Conservation (phyloP, 2,113 vertebrate species). For the Chitala chitala region DNA sequence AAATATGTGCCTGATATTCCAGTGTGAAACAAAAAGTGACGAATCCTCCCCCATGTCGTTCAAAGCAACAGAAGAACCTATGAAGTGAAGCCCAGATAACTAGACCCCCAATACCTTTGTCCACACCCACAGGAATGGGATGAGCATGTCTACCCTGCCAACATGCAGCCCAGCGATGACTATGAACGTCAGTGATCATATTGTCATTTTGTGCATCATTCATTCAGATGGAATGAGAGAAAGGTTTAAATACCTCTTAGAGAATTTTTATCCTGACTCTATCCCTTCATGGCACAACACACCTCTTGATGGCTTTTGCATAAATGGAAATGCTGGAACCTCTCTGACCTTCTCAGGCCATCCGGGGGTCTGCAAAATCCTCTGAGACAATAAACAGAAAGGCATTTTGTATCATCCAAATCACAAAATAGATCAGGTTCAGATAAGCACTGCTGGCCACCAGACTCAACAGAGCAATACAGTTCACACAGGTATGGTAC, state of each 20-base stretch:
- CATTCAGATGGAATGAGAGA: neutral
- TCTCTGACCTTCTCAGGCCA: neutral
- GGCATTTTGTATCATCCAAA: neutral
- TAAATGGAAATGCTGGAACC: neutral
- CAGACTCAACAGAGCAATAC: neutral
- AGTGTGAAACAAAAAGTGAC: no score
- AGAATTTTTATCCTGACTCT: constrained; percentile 13
- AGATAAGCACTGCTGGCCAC: neutral
- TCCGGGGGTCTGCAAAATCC: constrained; percentile 2
- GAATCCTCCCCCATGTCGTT: no score
- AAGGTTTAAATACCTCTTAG: neutral
- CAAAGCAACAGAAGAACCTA: no score
- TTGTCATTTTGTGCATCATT: neutral
- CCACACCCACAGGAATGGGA: neutral
- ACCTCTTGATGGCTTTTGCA: constrained; percentile 16
- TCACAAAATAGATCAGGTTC: neutral
- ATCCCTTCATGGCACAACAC: constrained; percentile 6
- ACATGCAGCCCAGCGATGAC: neutral
- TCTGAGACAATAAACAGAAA: neutral
- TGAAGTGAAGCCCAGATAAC: no score
- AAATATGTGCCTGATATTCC: no score
- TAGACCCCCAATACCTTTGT: neutral
- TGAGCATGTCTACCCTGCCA: neutral
- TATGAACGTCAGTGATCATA: neutral
- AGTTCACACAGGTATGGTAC: neutral